A percentile compares a stretch with the other conserved stretches of the same genome.
Evolutionary conservation across 2,888 invertebrate genomes (phyloP).

Genomic region (Drosophila parthenogenetica): DNA sequence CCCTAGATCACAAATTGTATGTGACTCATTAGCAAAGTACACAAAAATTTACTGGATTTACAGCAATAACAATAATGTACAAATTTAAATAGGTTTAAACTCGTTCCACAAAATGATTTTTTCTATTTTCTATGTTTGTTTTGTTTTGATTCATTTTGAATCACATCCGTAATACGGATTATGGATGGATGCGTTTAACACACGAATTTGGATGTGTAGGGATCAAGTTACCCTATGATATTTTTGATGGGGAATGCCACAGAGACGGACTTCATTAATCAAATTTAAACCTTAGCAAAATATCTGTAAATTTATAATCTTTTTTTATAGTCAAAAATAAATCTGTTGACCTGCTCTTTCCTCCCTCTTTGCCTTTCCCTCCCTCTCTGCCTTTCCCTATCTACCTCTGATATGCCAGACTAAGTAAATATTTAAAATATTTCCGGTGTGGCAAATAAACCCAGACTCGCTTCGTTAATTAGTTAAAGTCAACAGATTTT

Average conservation of each 20-base stretch:
- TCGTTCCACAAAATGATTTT: constrained; percentile 16
- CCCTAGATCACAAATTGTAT: constrained; percentile 18
- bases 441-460: constrained; percentile 23
- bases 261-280: background rate
- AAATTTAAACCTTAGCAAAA: background rate
- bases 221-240: background rate
- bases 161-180: constrained; percentile 15
- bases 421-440: constrained; percentile 43
- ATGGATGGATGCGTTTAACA: constrained; percentile 8
- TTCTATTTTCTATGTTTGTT: constrained; percentile 1
- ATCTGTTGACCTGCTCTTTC: too few relatives aligned
- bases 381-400: background rate
- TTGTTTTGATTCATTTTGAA: constrained; percentile 3
- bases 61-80: background rate
- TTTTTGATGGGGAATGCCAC: background rate
- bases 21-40: constrained; percentile 11
- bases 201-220: background rate
- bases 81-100: constrained; percentile 11
- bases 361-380: background rate
- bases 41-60: constrained; percentile 1
- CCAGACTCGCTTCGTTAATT: constrained; percentile 28
- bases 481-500: constrained; percentile 2
- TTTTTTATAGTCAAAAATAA: too few relatives aligned
- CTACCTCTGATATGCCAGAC: background rate
- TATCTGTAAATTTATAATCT: too few relatives aligned